Evolutionary conservation across 2,888 invertebrate species (phyloP).

Genomic region (Erynnis tages): DNA sequence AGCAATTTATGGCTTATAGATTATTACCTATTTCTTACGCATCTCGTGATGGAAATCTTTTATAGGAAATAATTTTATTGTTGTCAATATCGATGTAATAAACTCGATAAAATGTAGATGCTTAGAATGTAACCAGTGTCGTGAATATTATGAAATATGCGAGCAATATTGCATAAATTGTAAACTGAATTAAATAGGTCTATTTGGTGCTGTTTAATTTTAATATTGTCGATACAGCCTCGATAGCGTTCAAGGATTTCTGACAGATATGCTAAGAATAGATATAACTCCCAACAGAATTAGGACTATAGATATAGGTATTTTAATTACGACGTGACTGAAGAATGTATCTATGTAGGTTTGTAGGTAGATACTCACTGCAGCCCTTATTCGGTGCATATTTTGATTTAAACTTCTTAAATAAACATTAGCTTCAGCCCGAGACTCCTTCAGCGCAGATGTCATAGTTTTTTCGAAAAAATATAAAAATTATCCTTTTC

Average conservation of each 20-base stretch:
- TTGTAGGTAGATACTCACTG: background rate
- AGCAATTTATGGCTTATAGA: slow-evolving; percentile 2
- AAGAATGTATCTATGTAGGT: too few species aligned
- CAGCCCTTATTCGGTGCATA: too few species aligned
- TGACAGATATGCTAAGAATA: slow-evolving; percentile 16
- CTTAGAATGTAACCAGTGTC: too few species aligned
- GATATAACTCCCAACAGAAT: slow-evolving; percentile 8
- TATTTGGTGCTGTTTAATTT: slow-evolving; percentile 5
- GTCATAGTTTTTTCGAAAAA: too few species aligned
- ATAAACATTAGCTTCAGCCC: too few species aligned
- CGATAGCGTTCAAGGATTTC: slow-evolving; percentile 25
- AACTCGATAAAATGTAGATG: background rate
- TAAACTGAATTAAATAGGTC: slow-evolving; percentile 7
- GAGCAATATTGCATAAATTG: slow-evolving; percentile 6
- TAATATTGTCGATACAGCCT: slow-evolving; percentile 22
- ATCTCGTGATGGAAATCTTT: background rate
- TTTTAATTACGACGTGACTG: too few species aligned
- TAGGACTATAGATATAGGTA: too few species aligned
- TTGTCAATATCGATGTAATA: background rate
- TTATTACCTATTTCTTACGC: background rate
- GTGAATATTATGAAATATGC: slow-evolving; percentile 5
- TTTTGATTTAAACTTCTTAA: too few species aligned
- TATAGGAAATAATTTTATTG: too few species aligned
- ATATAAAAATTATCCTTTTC: too few species aligned
- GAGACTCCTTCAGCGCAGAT: too few species aligned